A percentile compares a stretch with the other conserved stretches of the same genome.
Conservation (phyloP, 2,888 invertebrate genomes). For the Stenichneumon culpator region DNA sequence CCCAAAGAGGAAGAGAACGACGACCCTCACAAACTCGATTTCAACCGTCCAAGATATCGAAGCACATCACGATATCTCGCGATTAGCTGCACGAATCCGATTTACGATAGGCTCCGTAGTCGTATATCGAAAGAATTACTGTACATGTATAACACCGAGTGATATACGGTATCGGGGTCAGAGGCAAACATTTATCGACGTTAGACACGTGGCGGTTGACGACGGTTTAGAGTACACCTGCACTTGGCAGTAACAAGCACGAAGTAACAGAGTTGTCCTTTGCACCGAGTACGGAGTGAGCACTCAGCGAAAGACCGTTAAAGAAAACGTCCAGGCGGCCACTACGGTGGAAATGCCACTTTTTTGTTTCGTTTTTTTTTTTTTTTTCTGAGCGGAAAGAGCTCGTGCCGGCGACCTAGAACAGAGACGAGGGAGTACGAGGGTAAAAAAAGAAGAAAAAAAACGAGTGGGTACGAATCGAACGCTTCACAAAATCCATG, state of each 20-base stretch:
- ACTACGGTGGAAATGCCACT: background rate
- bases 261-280: conserved; percentile 4
- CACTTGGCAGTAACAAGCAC: background rate
- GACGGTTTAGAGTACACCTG: background rate
- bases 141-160: background rate
- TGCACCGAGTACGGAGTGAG: background rate
- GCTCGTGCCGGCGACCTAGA: background rate
- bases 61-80: background rate
- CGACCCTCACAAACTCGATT: background rate
- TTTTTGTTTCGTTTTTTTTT: background rate
- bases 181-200: conserved; percentile 11
- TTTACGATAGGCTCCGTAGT: too few relatives aligned
- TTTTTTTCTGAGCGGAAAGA: background rate
- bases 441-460: background rate
- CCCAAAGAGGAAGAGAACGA: background rate
- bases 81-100: too few relatives aligned
- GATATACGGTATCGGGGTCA: background rate
- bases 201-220: conserved; percentile 2
- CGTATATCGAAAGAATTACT: too few relatives aligned
- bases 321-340: conserved; percentile 5
- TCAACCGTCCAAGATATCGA: background rate
- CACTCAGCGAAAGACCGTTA: conserved; percentile 9
- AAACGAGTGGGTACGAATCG: background rate
- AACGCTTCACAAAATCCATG: background rate
- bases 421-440: background rate